phyloP scores from a whole-genome alignment of 1,140 invertebrate genomes.

The Idris sp. region DNA sequence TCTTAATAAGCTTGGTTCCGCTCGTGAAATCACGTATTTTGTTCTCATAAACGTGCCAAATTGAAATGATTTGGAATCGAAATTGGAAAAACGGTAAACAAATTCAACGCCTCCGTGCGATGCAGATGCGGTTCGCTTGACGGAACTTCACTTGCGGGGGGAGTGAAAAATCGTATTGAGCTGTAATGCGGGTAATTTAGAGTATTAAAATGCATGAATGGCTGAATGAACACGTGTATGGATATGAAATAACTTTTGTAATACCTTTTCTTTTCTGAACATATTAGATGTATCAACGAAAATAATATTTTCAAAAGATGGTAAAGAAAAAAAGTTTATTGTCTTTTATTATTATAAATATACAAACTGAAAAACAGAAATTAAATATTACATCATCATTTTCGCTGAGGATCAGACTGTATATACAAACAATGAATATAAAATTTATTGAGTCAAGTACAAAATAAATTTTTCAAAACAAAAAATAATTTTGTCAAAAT shows the following conservation, averaged over 20 bases:
- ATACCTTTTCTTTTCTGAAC: background rate
- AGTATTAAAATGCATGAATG: constrained; percentile 54
- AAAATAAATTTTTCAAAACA: too few relatives aligned
- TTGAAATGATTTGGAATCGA: constrained; percentile 46
- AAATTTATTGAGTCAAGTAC: too few relatives aligned
- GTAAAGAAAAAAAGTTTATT: too few relatives aligned
- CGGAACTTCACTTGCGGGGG: constrained; percentile 19
- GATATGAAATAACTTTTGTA: constrained; percentile 10
- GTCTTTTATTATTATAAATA: too few relatives aligned
- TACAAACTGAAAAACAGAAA: too few relatives aligned
- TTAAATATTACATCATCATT: too few relatives aligned
- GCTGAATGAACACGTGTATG: constrained; percentile 9
- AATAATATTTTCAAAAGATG: too few relatives aligned
- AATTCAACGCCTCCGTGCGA: constrained; percentile 23
- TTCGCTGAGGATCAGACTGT: too few relatives aligned
- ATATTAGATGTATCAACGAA: too few relatives aligned
- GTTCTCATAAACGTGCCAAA: constrained; percentile 45
- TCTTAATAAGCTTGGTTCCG: constrained; percentile 36
- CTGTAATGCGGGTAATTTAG: constrained; percentile 55
- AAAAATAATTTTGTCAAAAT: too few relatives aligned
- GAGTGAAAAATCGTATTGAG: constrained; percentile 41
- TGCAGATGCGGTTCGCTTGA: constrained; percentile 45
- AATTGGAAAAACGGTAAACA: constrained; percentile 43
- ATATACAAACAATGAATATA: too few relatives aligned
- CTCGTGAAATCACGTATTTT: constrained; percentile 41